Conservation (phyloP, 2,113 vertebrate species). For the Spea bombifrons region DNA sequence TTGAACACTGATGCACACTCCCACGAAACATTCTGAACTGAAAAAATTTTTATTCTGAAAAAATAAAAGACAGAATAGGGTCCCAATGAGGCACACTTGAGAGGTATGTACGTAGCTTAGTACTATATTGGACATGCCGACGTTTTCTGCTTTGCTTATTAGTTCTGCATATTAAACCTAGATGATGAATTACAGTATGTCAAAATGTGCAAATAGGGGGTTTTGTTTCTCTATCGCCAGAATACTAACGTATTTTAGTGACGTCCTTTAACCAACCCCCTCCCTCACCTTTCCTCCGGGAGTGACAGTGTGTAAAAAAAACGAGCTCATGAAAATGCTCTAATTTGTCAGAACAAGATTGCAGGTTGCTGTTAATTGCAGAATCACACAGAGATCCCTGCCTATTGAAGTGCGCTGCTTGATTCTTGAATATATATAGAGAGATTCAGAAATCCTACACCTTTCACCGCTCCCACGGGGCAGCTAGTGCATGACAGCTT, state of each 20-base stretch:
- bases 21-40: too few species aligned
- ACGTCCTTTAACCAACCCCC: constrained; percentile 15
- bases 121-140: not conserved
- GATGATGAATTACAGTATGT: not conserved
- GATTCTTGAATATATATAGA: constrained; percentile 32
- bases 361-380: constrained; percentile 42
- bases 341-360: constrained; percentile 44
- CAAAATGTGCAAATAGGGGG: not conserved
- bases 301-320: constrained; percentile 38
- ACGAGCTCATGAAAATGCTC: constrained; percentile 42
- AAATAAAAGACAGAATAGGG: too few species aligned
- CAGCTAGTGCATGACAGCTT: constrained; percentile 31
- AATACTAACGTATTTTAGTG: not conserved
- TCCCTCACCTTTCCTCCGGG: constrained; percentile 21
- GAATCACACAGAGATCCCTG: constrained; percentile 29
- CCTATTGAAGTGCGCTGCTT: constrained; percentile 39
- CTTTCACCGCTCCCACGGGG: constrained; percentile 29
- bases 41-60: too few species aligned
- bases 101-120: not conserved
- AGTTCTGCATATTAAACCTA: not conserved
- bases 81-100: too few species aligned
- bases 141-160: too few species aligned
- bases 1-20: too few species aligned
- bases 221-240: not conserved
- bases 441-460: constrained; percentile 22